A percentile compares a stretch with the other conserved stretches of the same genome.
phyloP scores from a whole-genome alignment of 2,113 vertebrate genomes.

The Grallaria varia region DNA sequence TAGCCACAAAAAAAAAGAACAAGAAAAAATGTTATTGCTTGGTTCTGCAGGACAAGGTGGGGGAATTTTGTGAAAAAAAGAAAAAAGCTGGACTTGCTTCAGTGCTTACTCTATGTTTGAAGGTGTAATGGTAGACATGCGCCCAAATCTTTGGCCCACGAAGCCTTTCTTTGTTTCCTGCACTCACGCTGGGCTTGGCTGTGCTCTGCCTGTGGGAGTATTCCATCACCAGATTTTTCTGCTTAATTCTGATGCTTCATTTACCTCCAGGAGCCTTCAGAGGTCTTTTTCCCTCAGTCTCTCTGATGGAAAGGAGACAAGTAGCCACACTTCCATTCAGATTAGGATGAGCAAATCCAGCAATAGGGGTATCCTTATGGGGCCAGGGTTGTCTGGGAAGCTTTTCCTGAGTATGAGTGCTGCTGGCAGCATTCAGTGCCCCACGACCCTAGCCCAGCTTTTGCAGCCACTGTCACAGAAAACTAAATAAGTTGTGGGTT shows the following conservation, averaged over 20 bases:
- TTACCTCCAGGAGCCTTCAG: background rate
- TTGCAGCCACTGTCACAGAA: background rate
- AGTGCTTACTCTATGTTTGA: background rate
- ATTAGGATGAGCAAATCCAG: background rate
- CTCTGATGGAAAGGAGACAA: background rate
- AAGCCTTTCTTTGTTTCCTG: background rate
- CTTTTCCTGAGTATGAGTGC: background rate
- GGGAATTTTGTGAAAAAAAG: background rate
- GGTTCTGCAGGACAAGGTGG: background rate
- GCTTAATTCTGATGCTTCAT: background rate
- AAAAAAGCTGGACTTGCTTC: background rate
- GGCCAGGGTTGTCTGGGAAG: accelerated
- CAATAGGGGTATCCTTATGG: too few species aligned
- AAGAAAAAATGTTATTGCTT: background rate
- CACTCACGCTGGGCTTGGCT: background rate
- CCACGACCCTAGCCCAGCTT: background rate
- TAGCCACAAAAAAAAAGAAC: background rate
- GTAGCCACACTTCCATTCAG: background rate
- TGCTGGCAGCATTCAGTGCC: background rate
- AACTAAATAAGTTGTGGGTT: background rate
- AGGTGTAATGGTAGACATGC: background rate
- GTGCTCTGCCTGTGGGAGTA: background rate
- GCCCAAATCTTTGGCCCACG: background rate
- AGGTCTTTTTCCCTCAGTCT: background rate
- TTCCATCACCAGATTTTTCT: background rate